phyloP scores from a whole-genome alignment of 1,140 invertebrate species.

The Pseudomyrmex cubaensis region DNA sequence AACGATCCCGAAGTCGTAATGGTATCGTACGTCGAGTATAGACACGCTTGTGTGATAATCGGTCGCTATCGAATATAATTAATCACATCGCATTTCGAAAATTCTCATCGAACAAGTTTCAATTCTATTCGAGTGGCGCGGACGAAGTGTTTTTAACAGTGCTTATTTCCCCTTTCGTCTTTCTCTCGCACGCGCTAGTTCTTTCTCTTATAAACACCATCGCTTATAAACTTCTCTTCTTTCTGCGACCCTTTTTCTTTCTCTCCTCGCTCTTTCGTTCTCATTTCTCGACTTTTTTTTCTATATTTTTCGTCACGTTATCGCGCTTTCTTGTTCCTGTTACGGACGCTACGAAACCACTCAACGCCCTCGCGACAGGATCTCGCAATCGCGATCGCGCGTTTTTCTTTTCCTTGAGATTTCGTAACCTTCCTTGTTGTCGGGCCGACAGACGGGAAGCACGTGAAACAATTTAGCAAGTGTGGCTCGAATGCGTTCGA shows the following conservation, averaged over 20 bases:
- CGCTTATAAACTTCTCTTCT: slow-evolving; percentile 12
- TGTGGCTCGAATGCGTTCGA: neutral
- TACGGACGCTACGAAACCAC: slow-evolving; percentile 71
- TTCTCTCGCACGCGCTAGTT: slow-evolving; percentile 27
- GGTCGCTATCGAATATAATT: slow-evolving; percentile 72
- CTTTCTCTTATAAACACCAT: neutral
- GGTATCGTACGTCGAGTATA: slow-evolving; percentile 73
- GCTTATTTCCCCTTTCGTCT: slow-evolving; percentile 56
- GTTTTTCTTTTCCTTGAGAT: slow-evolving; percentile 4
- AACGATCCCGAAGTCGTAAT: slow-evolving; percentile 58
- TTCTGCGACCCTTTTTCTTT: slow-evolving; percentile 11
- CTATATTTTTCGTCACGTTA: slow-evolving; percentile 29
- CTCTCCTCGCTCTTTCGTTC: slow-evolving; percentile 1
- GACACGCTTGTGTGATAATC: slow-evolving; percentile 71
- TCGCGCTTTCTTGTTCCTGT: slow-evolving; percentile 60
- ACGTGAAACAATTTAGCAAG: slow-evolving; percentile 27
- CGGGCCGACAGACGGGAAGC: slow-evolving; percentile 30
- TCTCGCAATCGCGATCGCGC: slow-evolving; percentile 56
- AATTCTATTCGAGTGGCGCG: slow-evolving; percentile 81
- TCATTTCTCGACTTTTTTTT: neutral
- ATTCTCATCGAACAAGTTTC: slow-evolving; percentile 84
- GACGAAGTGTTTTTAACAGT: slow-evolving; percentile 76
- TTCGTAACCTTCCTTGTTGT: slow-evolving; percentile 31
- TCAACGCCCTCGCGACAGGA: slow-evolving; percentile 65
- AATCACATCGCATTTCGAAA: slow-evolving; percentile 68